A percentile compares a stretch with the other conserved stretches of the same genome.
Evolutionary conservation across 2,888 invertebrate genomes (phyloP).

Genomic region (Cerastis leucographa): DNA sequence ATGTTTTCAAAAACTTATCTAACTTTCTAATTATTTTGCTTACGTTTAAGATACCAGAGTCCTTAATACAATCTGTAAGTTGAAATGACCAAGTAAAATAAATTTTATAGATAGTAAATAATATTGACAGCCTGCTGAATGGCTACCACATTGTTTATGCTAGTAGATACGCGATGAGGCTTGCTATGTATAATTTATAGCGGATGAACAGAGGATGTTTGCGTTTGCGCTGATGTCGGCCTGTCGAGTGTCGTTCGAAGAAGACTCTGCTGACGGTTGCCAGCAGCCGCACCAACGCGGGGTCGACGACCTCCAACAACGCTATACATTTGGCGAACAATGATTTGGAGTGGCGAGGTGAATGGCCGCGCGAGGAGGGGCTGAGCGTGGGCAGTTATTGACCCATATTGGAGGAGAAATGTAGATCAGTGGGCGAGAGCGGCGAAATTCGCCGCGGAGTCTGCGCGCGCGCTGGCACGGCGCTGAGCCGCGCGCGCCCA

Average conservation of each 20-base stretch:
- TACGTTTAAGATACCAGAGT: not conserved
- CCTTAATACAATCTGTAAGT: slow-evolving; percentile 10
- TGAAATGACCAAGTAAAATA: slow-evolving; percentile 3
- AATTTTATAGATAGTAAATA: slow-evolving; percentile 6
- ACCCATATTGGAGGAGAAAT: slow-evolving; percentile 90
- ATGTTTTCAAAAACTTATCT: slow-evolving; percentile 7
- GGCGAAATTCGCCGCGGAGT: slow-evolving; percentile 88
- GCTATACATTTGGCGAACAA: slow-evolving; percentile 90
- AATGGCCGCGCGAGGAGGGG: slow-evolving; percentile 89
- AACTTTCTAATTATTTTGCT: slow-evolving; percentile 36
- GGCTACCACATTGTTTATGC: slow-evolving; percentile 64
- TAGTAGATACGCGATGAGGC: slow-evolving; percentile 61
- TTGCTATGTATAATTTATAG: slow-evolving; percentile 60
- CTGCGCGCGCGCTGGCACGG: slow-evolving; percentile 69
- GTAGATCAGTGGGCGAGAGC: slow-evolving; percentile 91
- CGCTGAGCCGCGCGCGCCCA: slow-evolving; percentile 56
- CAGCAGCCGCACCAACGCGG: slow-evolving; percentile 83
- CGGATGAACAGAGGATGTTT: slow-evolving; percentile 82
- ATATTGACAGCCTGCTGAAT: slow-evolving; percentile 39
- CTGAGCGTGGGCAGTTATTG: slow-evolving; percentile 91
- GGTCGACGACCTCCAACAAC: slow-evolving; percentile 85
- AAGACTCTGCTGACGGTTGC: slow-evolving; percentile 79
- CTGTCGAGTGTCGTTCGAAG: slow-evolving; percentile 88
- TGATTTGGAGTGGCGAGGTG: slow-evolving; percentile 90
- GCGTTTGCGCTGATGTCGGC: slow-evolving; percentile 78